These are phyloP conservation scores for Aspidoscelis tigris DNA, from an alignment of 2,113 vertebrate genomes.

Conservation along the genomic window DNA sequence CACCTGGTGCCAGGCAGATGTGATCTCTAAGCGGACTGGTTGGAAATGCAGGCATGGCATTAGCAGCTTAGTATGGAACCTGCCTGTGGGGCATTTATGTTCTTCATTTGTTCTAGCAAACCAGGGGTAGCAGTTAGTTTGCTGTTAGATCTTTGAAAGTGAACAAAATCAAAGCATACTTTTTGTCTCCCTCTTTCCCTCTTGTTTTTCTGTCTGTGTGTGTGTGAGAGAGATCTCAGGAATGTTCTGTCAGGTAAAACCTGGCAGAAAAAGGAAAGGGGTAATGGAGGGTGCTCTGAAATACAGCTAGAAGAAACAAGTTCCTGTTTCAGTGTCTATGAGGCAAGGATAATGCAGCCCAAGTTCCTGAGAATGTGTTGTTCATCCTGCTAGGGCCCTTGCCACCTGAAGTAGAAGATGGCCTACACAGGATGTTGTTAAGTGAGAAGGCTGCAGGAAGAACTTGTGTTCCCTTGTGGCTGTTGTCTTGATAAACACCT, in stretches of 20 bases:
- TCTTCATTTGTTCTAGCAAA: no score
- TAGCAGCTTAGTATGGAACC: no score
- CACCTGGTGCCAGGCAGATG: no score
- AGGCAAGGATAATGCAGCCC: not conserved
- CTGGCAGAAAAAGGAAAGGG: constrained; percentile 22
- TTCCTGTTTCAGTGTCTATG: not conserved
- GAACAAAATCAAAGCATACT: no score
- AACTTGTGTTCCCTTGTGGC: not conserved
- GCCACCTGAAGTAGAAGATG: not conserved
- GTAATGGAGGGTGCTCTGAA: not conserved
- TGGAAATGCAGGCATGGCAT: no score
- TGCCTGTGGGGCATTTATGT: no score
- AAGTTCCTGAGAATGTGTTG: not conserved
- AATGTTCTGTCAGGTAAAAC: not conserved
- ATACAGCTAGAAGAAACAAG: not conserved
- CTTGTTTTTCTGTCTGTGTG: no score
- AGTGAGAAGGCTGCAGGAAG: not conserved
- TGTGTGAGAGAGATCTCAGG: no score
- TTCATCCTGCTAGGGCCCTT: not conserved
- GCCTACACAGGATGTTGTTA: not conserved
- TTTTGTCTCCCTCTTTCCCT: no score
- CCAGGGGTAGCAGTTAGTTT: no score
- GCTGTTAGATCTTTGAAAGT: no score
- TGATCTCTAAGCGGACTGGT: no score
- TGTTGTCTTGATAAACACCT: not conserved